Percentiles rank a stretch among this genome's conserved stretches.
phyloP scores from a whole-genome alignment of 2,888 invertebrate species.

The Cerceris rybyensis region DNA sequence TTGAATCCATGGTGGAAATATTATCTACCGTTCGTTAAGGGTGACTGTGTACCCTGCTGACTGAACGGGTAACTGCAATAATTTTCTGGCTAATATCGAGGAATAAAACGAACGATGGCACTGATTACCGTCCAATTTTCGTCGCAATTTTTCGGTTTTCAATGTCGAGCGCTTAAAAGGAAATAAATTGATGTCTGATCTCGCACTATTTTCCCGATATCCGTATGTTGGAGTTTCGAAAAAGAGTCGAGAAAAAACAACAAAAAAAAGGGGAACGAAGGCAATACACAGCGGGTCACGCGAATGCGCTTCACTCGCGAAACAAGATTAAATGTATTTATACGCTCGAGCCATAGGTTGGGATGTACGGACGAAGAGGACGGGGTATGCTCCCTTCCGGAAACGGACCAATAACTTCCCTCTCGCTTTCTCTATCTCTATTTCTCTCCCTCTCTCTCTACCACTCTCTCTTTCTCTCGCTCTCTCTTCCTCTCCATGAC shows the following conservation, averaged over 20 bases:
- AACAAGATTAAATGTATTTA: slow-evolving; percentile 70
- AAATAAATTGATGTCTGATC: slow-evolving; percentile 20
- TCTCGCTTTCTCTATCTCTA: background rate
- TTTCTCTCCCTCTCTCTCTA: no score
- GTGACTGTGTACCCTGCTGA: no score
- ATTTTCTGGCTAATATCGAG: no score
- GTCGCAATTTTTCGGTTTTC: background rate
- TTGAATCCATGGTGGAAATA: background rate
- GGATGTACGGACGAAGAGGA: background rate
- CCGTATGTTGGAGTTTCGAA: slow-evolving; percentile 2
- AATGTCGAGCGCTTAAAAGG: slow-evolving; percentile 1
- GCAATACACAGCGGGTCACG: slow-evolving; percentile 30
- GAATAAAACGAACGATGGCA: no score
- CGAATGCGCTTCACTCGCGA: slow-evolving; percentile 39
- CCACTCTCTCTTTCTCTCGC: no score
- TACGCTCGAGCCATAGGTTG: slow-evolving; percentile 46
- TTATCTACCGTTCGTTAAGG: background rate
- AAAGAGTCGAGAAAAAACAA: slow-evolving; percentile 16
- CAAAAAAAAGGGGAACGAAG: background rate
- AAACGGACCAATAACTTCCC: slow-evolving; percentile 61
- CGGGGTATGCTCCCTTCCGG: slow-evolving; percentile 43
- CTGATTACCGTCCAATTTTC: background rate
- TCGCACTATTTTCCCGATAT: slow-evolving; percentile 13
- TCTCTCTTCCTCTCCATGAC: slow-evolving; percentile 12
- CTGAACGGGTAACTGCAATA: no score